Evolutionary conservation across 2,888 invertebrate genomes (phyloP), one percentile per base, ranked within the genome.

Genomic region (Drosophila pegasa): DNA sequence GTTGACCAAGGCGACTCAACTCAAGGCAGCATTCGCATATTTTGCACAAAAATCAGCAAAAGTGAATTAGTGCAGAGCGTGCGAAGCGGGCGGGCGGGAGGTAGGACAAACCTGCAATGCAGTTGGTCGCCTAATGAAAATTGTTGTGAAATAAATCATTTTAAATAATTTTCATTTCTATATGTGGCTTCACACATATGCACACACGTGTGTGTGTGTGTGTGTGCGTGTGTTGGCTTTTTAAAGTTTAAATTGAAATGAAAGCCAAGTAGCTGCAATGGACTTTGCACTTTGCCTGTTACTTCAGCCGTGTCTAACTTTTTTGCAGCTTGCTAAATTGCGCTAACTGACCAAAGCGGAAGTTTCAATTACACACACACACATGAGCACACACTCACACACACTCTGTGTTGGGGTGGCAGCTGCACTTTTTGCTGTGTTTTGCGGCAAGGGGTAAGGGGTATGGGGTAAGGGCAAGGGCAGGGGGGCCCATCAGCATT

Each of bases 311-410:
- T 84, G 71, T 69, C 79, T 72, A 85, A 80, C 86, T 82, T 85
- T 87, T 87, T 83, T 82, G 82, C 78, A 82, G 86, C 78, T 85
- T 87, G 87, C 84, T 87, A 85, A 85, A 85, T 85, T 87, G 87
- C 86, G 88, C 86, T 83, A 85, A 85, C 84, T 85, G 84, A 85
- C 87, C 87, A 87, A 87, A 80, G 86, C 87, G 87, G 86, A 87
- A 85, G 84, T 85, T 85, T 85, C 86, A 85, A 85, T 85, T 85
- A 82, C 74, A 78, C 68, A 75, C 65, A 58, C 56, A 45, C 61
- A 68, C 57, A 66, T 57, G 48, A 57, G 56, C 74, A 61, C 65
- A 47, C 47, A 43, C 25, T 31, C 56, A 48, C 51, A 33, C 51
- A 20, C 22, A 33, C 35, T 22, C 47, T 56, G 35, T 54, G 43